These are phyloP conservation scores for Rhombomys opimus DNA, from an alignment of 2,113 vertebrate species.

Conservation along the genomic window DNA sequence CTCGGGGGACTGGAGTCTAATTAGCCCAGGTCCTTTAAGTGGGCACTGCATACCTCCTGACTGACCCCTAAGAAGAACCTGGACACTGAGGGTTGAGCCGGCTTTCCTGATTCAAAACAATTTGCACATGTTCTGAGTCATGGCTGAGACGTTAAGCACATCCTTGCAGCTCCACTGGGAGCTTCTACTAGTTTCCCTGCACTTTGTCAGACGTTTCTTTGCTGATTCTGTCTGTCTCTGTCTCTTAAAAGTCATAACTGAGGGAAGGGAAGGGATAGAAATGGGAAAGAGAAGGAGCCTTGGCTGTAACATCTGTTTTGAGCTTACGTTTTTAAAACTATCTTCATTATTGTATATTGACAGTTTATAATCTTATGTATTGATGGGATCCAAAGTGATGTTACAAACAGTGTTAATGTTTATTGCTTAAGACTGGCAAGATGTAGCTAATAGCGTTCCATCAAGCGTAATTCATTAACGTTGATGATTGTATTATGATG, in stretches of 20 bases:
- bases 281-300: background rate
- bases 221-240: background rate
- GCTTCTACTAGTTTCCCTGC: background rate
- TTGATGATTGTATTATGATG: background rate
- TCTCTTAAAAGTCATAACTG: background rate
- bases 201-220: constrained; percentile 15
- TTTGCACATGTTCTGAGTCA: background rate
- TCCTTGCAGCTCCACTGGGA: background rate
- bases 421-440: constrained; percentile 44
- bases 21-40: background rate
- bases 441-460: constrained; percentile 9
- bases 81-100: background rate
- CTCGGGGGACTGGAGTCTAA: constrained; percentile 1
- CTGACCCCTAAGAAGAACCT: background rate
- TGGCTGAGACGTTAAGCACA: background rate
- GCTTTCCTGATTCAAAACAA: background rate
- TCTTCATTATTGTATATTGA: background rate
- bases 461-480: background rate
- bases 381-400: background rate
- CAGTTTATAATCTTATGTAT: background rate
- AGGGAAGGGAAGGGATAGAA: too few species aligned
- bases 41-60: background rate
- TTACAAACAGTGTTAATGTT: constrained; percentile 22
- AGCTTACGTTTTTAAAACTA: background rate
- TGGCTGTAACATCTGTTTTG: background rate